phyloP scores from a whole-genome alignment of 2,113 vertebrate species.

The Saiga tatarica region DNA sequence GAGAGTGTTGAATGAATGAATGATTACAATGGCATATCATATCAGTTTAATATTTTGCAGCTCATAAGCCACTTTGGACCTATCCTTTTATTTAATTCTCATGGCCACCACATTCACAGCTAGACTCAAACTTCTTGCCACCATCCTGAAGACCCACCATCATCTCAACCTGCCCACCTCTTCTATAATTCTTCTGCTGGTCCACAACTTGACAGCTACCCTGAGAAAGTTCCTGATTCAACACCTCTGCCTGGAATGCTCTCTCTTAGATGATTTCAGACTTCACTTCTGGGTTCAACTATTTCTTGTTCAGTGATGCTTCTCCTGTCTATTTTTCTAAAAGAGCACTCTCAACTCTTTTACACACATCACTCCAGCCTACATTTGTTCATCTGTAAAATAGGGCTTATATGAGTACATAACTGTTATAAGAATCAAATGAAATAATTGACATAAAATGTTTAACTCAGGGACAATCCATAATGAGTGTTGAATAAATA shows the following conservation, averaged over 20 bases:
- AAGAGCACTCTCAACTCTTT: not conserved
- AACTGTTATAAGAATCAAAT: constrained; percentile 9
- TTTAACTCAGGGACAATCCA: not conserved
- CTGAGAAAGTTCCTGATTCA: not conserved
- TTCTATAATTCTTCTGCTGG: not conserved
- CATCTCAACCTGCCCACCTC: not conserved
- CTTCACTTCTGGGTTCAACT: not conserved
- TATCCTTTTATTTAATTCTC: not conserved
- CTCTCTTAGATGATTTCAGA: not conserved
- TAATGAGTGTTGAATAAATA: constrained; percentile 30
- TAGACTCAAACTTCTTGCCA: not conserved
- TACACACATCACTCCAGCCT: not conserved
- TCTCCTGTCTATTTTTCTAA: not conserved
- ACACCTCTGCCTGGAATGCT: not conserved
- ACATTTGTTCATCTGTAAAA: not conserved
- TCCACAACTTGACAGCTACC: not conserved
- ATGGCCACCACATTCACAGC: not conserved
- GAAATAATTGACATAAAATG: not conserved
- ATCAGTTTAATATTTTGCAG: not conserved
- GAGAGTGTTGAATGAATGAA: not conserved
- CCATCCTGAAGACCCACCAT: not conserved
- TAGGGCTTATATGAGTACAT: not conserved
- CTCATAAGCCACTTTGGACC: not conserved
- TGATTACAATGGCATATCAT: not conserved
- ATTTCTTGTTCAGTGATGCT: not conserved